Evolutionary conservation across 2,888 invertebrate genomes (phyloP).

Genomic region (Hetaerina titia): DNA sequence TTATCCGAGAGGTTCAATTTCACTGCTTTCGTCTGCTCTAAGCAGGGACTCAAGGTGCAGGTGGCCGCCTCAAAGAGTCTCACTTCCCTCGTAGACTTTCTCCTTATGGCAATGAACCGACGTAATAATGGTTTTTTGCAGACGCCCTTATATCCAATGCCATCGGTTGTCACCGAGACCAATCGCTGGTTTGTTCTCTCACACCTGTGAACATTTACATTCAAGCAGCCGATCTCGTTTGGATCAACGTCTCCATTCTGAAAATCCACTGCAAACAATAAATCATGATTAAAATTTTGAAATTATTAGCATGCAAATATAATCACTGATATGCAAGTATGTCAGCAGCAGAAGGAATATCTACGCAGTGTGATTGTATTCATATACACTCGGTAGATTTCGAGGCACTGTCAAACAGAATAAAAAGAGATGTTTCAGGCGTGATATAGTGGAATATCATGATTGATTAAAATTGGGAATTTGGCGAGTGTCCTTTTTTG

Average conservation of each 20-base stretch:
- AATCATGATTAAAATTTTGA: neutral
- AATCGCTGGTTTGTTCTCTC: neutral
- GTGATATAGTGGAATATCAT: no score
- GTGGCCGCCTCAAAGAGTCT: constrained; percentile 52
- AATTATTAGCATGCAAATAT: neutral
- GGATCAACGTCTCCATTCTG: constrained; percentile 28
- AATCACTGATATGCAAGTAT: no score
- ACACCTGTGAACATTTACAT: neutral
- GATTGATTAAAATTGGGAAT: no score
- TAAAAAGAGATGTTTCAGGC: no score
- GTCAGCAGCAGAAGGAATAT: no score
- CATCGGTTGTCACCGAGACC: neutral
- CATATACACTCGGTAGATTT: no score
- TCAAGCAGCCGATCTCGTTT: neutral
- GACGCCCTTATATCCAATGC: neutral
- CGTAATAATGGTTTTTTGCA: constrained; percentile 47
- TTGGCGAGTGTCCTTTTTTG: no score
- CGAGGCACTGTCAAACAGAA: no score
- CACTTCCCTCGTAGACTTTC: constrained; percentile 50
- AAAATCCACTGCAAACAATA: constrained; percentile 46
- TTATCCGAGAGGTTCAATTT: neutral
- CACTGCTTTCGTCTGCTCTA: neutral
- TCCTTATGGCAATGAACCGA: constrained; percentile 49
- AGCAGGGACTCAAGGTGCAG: neutral
- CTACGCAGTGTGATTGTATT: no score